Evolutionary conservation across 2,113 vertebrate species (phyloP), one percentile per base, ranked within the genome.

Genomic region (Megalops atlanticus): DNA sequence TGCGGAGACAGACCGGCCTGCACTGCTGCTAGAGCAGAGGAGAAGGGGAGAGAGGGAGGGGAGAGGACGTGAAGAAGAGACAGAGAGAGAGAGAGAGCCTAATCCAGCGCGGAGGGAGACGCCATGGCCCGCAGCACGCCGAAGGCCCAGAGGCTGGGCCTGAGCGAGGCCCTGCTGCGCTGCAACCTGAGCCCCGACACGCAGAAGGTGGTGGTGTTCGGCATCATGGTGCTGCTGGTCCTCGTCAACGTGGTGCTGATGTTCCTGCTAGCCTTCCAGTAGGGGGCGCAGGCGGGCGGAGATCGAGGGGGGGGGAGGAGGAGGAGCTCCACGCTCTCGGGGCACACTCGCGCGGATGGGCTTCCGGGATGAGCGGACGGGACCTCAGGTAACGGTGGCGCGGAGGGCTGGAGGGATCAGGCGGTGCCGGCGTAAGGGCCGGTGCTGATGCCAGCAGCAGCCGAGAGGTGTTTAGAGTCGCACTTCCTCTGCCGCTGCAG

Each of bases 171-270:
- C 35, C 89, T 98, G 89, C 94, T 98, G 81, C 94, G 95, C 89
- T 99, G 97, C 93, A 97, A 97, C 92, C 94, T 98, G 86, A 96
- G 96, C 83, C 96, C 96, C 0, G 96, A 97, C 82, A 96, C 96
- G 6, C 97, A 99, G 91, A 95, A 96, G 76, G 92, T 96, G 77
- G 97, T 97, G 89, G 97, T 98, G 83, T 97, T 97, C 86, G 84
- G 96, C 80, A 97, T 99, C 92, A 95, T 98, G 94, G 95, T 96
- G 90, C 88, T 98, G 87, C 96, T 98, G 82, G 95, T 99, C 89
- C 89, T 98, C 92, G 96, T 99, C 93, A 98, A 99, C 43, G 96
- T 97, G 84, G 95, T 98, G 91, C 96, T 98, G 77, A 97, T 98
- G 92, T 97, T 98, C 91, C 94, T 99, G 74, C 93, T 99, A 92